phyloP scores from a whole-genome alignment of 2,888 invertebrate genomes.

The Dexiosoma caninum region DNA sequence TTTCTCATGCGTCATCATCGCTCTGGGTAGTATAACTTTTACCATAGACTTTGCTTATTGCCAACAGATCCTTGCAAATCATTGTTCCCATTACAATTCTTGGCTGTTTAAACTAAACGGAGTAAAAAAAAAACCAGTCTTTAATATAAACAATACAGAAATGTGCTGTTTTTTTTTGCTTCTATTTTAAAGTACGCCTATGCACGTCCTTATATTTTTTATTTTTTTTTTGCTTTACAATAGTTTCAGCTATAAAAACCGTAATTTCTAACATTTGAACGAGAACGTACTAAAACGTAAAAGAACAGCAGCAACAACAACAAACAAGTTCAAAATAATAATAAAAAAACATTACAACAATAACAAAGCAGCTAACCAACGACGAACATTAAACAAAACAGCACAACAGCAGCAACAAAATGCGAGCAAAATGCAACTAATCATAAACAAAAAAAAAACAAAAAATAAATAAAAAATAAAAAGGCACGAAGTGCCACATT shows the following conservation, averaged over 20 bases:
- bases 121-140: too few species aligned
- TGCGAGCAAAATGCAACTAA: slow-evolving; percentile 44
- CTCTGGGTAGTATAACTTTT: too few species aligned
- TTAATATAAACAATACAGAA: too few species aligned
- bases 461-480: too few species aligned
- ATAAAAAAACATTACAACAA: neutral
- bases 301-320: slow-evolving; percentile 10
- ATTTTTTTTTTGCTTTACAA: neutral
- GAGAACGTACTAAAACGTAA: neutral
- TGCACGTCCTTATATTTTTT: slow-evolving; percentile 16
- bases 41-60: too few species aligned
- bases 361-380: slow-evolving; percentile 19
- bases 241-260: slow-evolving; percentile 27
- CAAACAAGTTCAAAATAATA: neutral
- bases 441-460: slow-evolving; percentile 53
- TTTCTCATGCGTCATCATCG: too few species aligned
- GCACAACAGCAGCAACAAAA: slow-evolving; percentile 12
- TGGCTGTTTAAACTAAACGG: too few species aligned
- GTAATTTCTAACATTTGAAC: slow-evolving; percentile 35
- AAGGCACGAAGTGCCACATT: slow-evolving; percentile 59
- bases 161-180: too few species aligned
- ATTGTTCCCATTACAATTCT: too few species aligned
- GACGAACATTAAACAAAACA: slow-evolving; percentile 6
- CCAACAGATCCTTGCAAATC: neutral
- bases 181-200: neutral